Evolutionary conservation across 2,797 vertebrate genomes (phyloP).

Genomic region (Malacoraja senta): DNA sequence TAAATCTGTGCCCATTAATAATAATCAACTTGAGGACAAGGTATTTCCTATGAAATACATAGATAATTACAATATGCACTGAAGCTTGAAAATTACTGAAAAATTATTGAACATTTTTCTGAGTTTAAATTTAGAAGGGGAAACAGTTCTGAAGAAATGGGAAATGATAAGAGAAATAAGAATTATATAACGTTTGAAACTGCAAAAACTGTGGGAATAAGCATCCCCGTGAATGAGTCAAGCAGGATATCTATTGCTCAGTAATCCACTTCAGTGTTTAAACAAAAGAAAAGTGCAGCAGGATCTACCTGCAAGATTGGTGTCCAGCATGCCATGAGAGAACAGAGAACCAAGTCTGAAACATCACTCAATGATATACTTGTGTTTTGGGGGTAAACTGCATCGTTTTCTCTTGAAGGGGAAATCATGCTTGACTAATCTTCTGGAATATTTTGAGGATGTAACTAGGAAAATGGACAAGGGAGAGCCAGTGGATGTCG

Average conservation of each 20-base stretch:
- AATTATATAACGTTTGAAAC: not conserved
- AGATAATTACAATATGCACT: not conserved
- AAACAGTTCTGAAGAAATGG: not conserved
- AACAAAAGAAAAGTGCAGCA: not conserved
- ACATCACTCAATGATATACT: too few species aligned
- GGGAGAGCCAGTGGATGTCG: too few species aligned
- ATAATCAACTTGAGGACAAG: not conserved
- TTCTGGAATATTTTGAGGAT: too few species aligned
- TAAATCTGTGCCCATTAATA: not conserved
- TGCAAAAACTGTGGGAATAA: not conserved
- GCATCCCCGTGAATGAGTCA: not conserved
- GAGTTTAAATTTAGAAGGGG: not conserved
- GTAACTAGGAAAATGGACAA: too few species aligned
- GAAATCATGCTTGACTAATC: too few species aligned
- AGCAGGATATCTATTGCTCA: not conserved
- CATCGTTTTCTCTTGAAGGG: not conserved
- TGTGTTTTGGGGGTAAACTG: not conserved
- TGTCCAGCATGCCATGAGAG: not conserved
- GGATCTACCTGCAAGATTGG: not conserved
- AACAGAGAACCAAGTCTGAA: not conserved
- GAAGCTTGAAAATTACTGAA: slow-evolving; percentile 42
- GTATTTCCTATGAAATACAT: not conserved
- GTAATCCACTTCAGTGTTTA: not conserved
- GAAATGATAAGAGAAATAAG: not conserved
- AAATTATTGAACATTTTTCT: not conserved